phyloP scores from a whole-genome alignment of 2,797 vertebrate species.

The Otolemur crassicaudatus region DNA sequence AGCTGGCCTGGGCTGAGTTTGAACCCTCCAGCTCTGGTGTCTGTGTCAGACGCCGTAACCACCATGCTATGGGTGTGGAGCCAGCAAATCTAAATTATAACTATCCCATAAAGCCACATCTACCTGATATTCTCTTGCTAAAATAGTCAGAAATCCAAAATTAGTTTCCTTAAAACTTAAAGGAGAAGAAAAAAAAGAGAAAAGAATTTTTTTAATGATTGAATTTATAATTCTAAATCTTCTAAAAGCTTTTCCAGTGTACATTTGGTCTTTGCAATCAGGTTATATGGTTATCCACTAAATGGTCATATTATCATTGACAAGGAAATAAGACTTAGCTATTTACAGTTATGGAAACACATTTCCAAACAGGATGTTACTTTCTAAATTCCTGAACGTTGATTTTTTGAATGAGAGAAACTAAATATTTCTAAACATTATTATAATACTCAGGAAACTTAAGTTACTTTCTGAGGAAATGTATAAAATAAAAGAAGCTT shows the following conservation, averaged over 20 bases:
- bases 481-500: not conserved
- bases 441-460: slow-evolving; percentile 7
- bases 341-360: not conserved
- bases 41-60: too few species aligned
- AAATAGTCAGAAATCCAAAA: slow-evolving; percentile 50
- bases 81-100: slow-evolving; percentile 13
- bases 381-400: not conserved
- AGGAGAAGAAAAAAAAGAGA: not conserved
- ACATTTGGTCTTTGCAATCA: not conserved
- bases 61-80: too few species aligned
- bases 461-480: slow-evolving; percentile 42
- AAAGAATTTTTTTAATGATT: slow-evolving; percentile 8
- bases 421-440: slow-evolving; percentile 18
- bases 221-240: slow-evolving; percentile 29
- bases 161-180: slow-evolving; percentile 44
- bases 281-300: not conserved
- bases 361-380: not conserved
- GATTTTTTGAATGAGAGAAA: slow-evolving; percentile 10
- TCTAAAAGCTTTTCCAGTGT: not conserved
- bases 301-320: not conserved
- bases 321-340: not conserved
- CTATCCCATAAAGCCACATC: not conserved
- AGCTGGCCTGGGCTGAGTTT: too few species aligned
- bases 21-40: too few species aligned
- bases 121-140: slow-evolving; percentile 19